A percentile compares a stretch with the other conserved stretches of the same genome.
These are phyloP conservation scores for Cotesia typhae DNA, from an alignment of 1,140 invertebrate genomes.

Conservation along the genomic window DNA sequence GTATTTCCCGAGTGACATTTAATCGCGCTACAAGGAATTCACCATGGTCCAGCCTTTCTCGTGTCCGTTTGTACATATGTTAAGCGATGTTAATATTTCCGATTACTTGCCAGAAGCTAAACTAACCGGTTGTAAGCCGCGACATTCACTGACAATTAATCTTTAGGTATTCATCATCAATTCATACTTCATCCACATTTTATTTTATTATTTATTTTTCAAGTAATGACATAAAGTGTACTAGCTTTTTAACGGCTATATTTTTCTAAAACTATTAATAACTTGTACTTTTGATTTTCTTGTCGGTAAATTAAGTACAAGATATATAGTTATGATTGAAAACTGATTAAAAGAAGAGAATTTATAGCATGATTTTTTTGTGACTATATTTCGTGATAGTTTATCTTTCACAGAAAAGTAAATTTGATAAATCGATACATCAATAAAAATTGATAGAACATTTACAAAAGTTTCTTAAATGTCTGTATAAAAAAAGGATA, in stretches of 20 bases:
- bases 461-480: too few species aligned
- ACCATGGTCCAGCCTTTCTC: slow-evolving; percentile 17
- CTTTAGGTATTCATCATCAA: slow-evolving; percentile 31
- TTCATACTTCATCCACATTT: slow-evolving; percentile 10
- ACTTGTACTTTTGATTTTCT: not conserved
- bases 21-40: slow-evolving; percentile 26
- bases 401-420: not conserved
- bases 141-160: slow-evolving; percentile 37
- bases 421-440: not conserved
- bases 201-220: slow-evolving; percentile 22
- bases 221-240: not conserved
- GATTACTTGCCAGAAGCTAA: slow-evolving; percentile 36
- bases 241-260: not conserved
- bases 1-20: slow-evolving; percentile 8
- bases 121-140: slow-evolving; percentile 34
- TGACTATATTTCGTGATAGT: not conserved
- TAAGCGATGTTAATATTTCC: slow-evolving; percentile 40
- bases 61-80: slow-evolving; percentile 35
- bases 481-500: too few species aligned
- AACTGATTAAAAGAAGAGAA: slow-evolving; percentile 1
- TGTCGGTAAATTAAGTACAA: not conserved
- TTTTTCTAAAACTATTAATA: not conserved
- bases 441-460: not conserved
- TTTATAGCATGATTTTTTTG: not conserved
- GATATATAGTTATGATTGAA: not conserved